phyloP scores from a whole-genome alignment of 2,113 vertebrate genomes.

The Ammodytes marinus region DNA sequence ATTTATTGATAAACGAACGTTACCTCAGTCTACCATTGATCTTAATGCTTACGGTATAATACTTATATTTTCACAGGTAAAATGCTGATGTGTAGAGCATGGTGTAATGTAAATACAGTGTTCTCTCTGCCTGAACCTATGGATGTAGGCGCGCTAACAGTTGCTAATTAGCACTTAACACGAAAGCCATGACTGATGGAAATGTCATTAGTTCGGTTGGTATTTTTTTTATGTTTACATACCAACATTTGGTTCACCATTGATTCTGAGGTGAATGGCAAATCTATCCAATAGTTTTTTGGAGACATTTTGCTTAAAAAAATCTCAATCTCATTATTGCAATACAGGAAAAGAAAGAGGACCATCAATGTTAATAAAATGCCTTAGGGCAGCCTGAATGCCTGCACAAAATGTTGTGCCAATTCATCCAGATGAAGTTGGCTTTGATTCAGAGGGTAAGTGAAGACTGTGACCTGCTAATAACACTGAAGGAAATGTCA shows the following conservation, averaged over 20 bases:
- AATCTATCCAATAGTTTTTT: no score
- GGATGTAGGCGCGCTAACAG: not conserved
- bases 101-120: not conserved
- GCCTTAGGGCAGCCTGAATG: not conserved
- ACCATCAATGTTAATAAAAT: not conserved
- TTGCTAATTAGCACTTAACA: not conserved
- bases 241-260: no score
- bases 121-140: not conserved
- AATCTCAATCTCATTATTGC: not conserved
- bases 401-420: not conserved
- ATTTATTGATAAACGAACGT: not conserved
- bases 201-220: no score
- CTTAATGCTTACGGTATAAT: not conserved
- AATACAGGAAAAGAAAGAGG: not conserved
- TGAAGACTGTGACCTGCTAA: not conserved
- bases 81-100: not conserved
- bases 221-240: no score
- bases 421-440: not conserved
- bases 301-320: not conserved
- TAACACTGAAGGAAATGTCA: not conserved
- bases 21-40: not conserved
- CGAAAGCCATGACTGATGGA: no score
- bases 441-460: not conserved
- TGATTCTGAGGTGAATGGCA: no score
- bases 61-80: not conserved